A percentile compares a stretch with the other conserved stretches of the same genome.
phyloP scores from a whole-genome alignment of 2,113 vertebrate species.

The Chionomys nivalis region DNA sequence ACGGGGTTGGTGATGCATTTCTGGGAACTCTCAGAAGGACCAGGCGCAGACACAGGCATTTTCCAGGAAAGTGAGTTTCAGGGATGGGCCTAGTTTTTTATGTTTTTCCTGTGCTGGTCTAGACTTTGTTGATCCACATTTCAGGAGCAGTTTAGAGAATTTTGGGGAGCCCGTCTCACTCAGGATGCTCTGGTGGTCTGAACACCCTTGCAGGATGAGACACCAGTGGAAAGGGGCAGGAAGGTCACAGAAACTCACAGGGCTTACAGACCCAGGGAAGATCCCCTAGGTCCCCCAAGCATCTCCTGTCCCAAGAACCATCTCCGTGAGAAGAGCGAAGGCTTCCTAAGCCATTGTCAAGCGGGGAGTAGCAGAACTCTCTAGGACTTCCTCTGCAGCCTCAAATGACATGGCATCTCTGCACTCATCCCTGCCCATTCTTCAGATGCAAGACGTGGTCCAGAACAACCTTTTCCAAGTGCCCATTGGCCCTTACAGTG shows the following conservation, averaged over 20 bases:
- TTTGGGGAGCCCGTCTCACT: background rate
- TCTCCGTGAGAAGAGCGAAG: accelerated
- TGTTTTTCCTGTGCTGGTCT: background rate
- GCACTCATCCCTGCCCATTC: background rate
- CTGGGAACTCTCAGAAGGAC: background rate
- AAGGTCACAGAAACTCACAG: background rate
- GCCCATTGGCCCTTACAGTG: background rate
- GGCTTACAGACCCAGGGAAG: background rate
- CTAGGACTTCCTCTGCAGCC: background rate
- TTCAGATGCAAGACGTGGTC: background rate
- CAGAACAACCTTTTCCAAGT: background rate
- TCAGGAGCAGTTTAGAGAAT: background rate
- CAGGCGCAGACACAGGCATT: background rate
- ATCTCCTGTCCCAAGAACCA: background rate
- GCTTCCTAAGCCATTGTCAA: background rate
- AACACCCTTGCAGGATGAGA: background rate
- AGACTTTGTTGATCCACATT: background rate
- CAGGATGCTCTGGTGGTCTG: background rate
- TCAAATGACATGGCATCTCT: background rate
- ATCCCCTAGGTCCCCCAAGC: too few species aligned
- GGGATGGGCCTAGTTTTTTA: background rate
- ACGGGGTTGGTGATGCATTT: background rate
- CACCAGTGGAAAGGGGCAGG: background rate
- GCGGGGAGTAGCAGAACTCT: background rate
- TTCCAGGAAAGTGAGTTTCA: background rate